Evolutionary conservation across 2,797 vertebrate species (phyloP), one percentile per base, ranked within the genome.

Genomic region (Onychomys leucogaster): DNA sequence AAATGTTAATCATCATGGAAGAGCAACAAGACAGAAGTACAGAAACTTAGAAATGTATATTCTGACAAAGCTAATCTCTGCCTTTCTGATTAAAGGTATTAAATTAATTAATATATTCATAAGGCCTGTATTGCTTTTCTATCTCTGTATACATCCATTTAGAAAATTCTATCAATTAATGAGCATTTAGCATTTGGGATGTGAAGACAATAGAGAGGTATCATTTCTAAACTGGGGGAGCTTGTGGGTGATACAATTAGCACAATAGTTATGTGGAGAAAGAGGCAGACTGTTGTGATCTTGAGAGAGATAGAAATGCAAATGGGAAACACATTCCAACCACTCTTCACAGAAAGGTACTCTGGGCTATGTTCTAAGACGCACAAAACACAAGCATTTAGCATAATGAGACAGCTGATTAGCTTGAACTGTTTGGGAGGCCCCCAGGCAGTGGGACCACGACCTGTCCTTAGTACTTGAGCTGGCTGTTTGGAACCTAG

Each of bases 101-200:
- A 94, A 95, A 55, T 55, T 55, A 89, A 52, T 96, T 89, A 9
- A 71, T 76, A 12, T 81, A 84, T 95, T 94, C 37, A 82, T 83
- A 37, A 89, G n/a, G 75, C 5, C 5, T 89, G 27, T n/a, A 32
- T 41, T 95, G 37, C 25, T 67, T 81, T 89, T 91, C 43, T 86
- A 25, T 57, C 34, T 87, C 91, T 90, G 29, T 75, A 65, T 84
- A 46, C 4, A 80, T 86, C 3, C 9, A 41, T 81, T 94, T 94
- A 52, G 19, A 14, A 92, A 92, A 95, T 83, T 83, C 7, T 23
- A 37, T 78, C 27, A 37, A 29, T 61, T 94, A 71, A 90, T 41
- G 49, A 95, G 5, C 83, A 94, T 52, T 94, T 96, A 91, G 76
- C 55, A 57, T 92, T 29, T 69, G 43, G 43, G 23, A 34, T 86